These are phyloP conservation scores for Amphipoea lucens DNA, from an alignment of 2,888 invertebrate genomes.

Conservation along the genomic window DNA sequence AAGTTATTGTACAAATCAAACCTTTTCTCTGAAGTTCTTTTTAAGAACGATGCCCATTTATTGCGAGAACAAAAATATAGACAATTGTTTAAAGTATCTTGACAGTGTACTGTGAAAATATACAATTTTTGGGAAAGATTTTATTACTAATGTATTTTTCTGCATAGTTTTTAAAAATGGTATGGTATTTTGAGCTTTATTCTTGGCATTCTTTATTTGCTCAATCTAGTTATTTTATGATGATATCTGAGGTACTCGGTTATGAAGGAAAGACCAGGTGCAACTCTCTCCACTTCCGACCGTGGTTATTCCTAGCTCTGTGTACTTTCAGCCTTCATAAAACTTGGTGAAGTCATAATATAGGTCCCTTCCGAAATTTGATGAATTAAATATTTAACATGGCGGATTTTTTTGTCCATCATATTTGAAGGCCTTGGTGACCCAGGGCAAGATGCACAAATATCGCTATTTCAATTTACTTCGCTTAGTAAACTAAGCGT, in stretches of 20 bases:
- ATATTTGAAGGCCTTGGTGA: not conserved
- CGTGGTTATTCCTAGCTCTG: not conserved
- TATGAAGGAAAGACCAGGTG: not conserved
- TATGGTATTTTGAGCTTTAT: slow-evolving; percentile 22
- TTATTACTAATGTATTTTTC: slow-evolving; percentile 34
- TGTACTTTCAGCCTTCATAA: not conserved
- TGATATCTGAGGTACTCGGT: too few relatives aligned
- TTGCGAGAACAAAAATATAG: slow-evolving; percentile 17
- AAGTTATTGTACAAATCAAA: slow-evolving; percentile 3
- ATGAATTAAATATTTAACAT: not conserved
- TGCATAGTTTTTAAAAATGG: slow-evolving; percentile 15
- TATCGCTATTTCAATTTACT: too few relatives aligned
- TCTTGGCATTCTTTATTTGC: not conserved
- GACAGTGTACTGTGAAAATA: slow-evolving; percentile 25
- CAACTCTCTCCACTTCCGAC: not conserved
- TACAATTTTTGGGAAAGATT: slow-evolving; percentile 30
- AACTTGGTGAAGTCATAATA: not conserved
- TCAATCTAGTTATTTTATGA: not conserved
- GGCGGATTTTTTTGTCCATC: not conserved
- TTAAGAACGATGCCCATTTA: slow-evolving; percentile 21
- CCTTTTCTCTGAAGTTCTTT: slow-evolving; percentile 4
- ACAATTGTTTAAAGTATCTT: slow-evolving; percentile 25
- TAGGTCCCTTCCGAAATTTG: not conserved
- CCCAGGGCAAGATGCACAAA: not conserved
- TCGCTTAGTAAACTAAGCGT: not conserved